Conservation (phyloP, 1,140 invertebrate genomes). For the Pachypeltis micranthus region DNA sequence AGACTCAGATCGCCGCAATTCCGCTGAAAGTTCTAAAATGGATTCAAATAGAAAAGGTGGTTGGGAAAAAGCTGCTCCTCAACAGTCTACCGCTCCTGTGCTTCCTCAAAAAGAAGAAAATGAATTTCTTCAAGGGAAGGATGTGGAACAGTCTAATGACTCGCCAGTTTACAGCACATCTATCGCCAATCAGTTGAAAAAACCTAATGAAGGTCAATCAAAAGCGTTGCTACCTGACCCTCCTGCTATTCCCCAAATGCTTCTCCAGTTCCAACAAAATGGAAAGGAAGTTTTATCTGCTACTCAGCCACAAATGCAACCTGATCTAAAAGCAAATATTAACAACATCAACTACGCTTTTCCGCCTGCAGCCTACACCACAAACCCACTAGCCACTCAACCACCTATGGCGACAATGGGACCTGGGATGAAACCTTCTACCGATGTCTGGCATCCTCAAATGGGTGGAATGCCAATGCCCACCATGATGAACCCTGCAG, state of each 20-base stretch:
- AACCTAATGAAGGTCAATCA: neutral
- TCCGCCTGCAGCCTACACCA: neutral
- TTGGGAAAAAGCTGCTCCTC: neutral
- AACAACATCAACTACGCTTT: conserved; percentile 11
- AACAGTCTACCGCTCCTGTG: neutral
- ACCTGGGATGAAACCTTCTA: neutral
- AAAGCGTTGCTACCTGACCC: conserved; percentile 17
- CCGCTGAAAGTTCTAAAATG: too few relatives aligned
- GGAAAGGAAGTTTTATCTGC: conserved; percentile 8
- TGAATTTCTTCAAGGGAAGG: neutral
- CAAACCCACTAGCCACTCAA: neutral
- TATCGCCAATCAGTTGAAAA: neutral
- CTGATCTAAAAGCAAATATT: too few relatives aligned
- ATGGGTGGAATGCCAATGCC: neutral
- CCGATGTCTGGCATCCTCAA: conserved; percentile 10
- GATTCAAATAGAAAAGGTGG: too few relatives aligned
- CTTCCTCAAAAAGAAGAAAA: neutral
- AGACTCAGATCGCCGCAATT: too few relatives aligned
- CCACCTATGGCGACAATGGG: neutral
- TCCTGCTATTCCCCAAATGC: conserved; percentile 12
- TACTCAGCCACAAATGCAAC: neutral
- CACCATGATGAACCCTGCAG: neutral
- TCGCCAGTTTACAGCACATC: neutral
- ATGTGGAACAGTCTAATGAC: too few relatives aligned
- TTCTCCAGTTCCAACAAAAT: conserved; percentile 16